A percentile compares a stretch with the other conserved stretches of the same genome.
phyloP scores from a whole-genome alignment of 2,113 vertebrate species.

The Opisthocomus hoazin region DNA sequence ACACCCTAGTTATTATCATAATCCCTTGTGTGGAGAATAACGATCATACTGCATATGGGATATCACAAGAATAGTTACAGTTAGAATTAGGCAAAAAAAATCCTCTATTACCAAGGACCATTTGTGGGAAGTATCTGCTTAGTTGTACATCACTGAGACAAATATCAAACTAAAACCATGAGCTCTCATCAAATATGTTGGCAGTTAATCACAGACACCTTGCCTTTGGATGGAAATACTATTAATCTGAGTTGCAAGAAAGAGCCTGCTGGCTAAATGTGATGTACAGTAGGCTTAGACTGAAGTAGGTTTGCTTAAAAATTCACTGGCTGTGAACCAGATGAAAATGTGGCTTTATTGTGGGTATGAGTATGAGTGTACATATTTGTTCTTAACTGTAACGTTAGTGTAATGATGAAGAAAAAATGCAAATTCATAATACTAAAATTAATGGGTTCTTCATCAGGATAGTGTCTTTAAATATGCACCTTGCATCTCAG shows the following conservation, averaged over 20 bases:
- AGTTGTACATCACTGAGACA: background rate
- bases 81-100: background rate
- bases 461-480: background rate
- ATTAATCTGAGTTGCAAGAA: background rate
- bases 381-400: background rate
- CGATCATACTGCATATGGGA: background rate
- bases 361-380: background rate
- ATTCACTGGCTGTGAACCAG: background rate
- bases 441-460: background rate
- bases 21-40: background rate
- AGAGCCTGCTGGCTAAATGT: background rate
- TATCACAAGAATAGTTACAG: background rate
- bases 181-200: background rate
- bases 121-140: background rate
- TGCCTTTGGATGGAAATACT: background rate
- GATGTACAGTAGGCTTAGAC: background rate
- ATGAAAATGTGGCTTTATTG: background rate
- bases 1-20: background rate
- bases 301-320: background rate
- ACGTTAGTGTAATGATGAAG: background rate
- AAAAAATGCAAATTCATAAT: background rate
- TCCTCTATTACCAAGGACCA: background rate
- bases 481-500: background rate
- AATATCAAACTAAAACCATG: background rate
- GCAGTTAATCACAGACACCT: background rate